Evolutionary conservation across 2,797 vertebrate species (phyloP).

Genomic region (Acanthis flammea): DNA sequence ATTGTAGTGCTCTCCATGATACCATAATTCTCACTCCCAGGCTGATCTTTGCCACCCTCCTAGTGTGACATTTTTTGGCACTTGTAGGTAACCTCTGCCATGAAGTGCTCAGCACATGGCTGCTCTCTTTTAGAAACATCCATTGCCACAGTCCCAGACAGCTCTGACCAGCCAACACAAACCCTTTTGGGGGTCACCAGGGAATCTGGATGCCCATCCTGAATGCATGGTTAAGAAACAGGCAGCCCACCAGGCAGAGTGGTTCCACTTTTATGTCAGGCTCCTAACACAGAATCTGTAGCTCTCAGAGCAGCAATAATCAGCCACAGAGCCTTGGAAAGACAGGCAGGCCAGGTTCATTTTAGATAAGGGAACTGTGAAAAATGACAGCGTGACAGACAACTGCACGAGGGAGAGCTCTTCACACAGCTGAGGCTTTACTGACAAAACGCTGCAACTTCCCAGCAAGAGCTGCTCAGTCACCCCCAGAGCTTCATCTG

Average conservation of each 20-base stretch:
- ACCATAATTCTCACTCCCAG: background rate
- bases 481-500: background rate
- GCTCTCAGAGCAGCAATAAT: background rate
- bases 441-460: background rate
- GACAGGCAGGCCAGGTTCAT: background rate
- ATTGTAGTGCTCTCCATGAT: background rate
- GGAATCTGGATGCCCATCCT: background rate
- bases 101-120: background rate
- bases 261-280: background rate
- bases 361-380: conserved; percentile 10
- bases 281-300: background rate
- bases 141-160: background rate
- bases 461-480: background rate
- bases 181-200: background rate
- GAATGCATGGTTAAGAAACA: background rate
- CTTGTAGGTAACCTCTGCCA: background rate
- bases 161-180: background rate
- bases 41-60: background rate
- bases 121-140: background rate
- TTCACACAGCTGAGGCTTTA: background rate
- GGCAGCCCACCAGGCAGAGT: background rate
- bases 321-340: background rate
- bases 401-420: background rate
- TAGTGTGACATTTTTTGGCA: background rate
- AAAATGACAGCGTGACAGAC: background rate